Base-by-base conservation (phyloP, 2,888 invertebrate species). In the Pseudolycoriella hygida region DNA sequence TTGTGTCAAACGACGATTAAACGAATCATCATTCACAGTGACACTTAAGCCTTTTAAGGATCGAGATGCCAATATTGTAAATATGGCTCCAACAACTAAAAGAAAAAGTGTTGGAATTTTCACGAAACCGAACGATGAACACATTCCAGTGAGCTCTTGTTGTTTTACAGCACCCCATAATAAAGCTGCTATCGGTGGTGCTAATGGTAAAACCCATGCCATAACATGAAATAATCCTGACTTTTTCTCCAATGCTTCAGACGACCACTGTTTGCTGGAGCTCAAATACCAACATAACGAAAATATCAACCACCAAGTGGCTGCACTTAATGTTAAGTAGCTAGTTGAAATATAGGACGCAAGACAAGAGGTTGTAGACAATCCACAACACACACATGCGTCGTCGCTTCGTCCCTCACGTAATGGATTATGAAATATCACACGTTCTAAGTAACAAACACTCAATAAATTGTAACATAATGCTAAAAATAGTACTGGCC, bases 251-350 rank as follows among this genome's bases (percentile, higher is more conserved):
- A 92, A 73, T 2, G 89, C 88, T 64, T 92, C 92, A 47, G 87
- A 86, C 19, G 88, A 87, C 92, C 92, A 92, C 59, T 90, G 88
- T 59, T 88, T 82, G 40, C 86, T 84, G 1, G 90, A 88, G 3
- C 88, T 85, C 42, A 92, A 70, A 58, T 87, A 85, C 84, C 90
- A 92, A 46, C 89, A 87, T 42, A 88, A 73, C 49, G 87, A 83
- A 44, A 92, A 76, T 53, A 88, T 79, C 2, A 86, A 76, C 79
- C 90, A 89, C 89, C 92, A 88, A 48, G 83, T 74, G 55, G 80
- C 77, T 48, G 81, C 80, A 43, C 85, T 82, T 56, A 87, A 66
- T 30, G 81, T 80, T 57, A 86, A 76, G 66, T 85, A 88, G 57
- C 83, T 82, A 11, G 80, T 73, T 2, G 78, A 66, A 12, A 84